phyloP scores from a whole-genome alignment of 2,888 invertebrate genomes.

The Hirtodrosophila duncani region DNA sequence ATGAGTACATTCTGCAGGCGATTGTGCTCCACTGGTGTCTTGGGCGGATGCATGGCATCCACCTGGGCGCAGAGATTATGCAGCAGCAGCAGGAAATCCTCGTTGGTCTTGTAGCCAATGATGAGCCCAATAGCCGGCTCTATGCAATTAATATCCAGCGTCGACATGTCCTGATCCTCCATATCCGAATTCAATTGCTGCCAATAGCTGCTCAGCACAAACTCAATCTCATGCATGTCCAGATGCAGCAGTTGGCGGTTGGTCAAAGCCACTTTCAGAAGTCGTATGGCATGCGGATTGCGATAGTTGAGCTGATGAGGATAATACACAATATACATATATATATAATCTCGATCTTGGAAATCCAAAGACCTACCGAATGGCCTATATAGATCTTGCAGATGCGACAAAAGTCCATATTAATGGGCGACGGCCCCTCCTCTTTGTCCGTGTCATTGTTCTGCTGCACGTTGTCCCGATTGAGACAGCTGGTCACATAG shows the following conservation, averaged over 20 bases:
- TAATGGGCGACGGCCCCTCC: constrained; percentile 22
- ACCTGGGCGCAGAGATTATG: constrained; percentile 52
- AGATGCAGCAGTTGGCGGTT: constrained; percentile 68
- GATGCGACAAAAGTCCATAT: constrained; percentile 73
- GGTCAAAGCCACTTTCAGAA: constrained; percentile 68
- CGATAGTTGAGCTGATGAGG: constrained; percentile 61
- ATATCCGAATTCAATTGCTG: constrained; percentile 69
- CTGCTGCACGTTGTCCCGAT: constrained; percentile 8
- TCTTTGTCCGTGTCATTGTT: background rate
- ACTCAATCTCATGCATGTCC: constrained; percentile 75
- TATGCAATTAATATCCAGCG: constrained; percentile 44
- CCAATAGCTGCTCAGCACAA: constrained; percentile 75
- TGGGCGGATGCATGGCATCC: constrained; percentile 31
- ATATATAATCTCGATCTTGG: background rate
- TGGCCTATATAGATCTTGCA: constrained; percentile 76
- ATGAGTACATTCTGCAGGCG: constrained; percentile 53
- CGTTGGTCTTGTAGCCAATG: constrained; percentile 74
- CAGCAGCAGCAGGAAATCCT: constrained; percentile 71
- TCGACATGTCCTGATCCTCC: constrained; percentile 11
- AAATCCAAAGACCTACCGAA: constrained; percentile 58
- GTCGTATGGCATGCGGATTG: constrained; percentile 66
- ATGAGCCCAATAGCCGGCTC: constrained; percentile 69
- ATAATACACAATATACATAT: background rate
- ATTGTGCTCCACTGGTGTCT: constrained; percentile 33
- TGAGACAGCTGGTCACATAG: constrained; percentile 49